Conservation (phyloP, 2,797 vertebrate species). For the Dendrocincla tyrannina region DNA sequence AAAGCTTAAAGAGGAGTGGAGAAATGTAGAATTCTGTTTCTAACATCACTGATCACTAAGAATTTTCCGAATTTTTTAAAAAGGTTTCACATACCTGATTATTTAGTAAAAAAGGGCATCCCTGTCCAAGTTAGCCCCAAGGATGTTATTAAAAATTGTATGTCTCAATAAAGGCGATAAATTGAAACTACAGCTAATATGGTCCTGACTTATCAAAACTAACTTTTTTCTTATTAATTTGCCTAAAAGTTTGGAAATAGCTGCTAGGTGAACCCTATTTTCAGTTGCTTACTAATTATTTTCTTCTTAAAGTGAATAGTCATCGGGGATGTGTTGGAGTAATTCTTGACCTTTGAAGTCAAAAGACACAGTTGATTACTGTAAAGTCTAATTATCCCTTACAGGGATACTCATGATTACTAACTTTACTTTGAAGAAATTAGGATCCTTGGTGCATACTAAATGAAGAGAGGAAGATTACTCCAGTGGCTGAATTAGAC, state of each 20-base stretch:
- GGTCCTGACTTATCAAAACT: neutral
- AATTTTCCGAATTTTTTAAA: neutral
- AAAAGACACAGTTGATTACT: neutral
- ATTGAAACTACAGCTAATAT: neutral
- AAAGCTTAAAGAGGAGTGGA: neutral
- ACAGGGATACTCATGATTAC: neutral
- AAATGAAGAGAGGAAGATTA: neutral
- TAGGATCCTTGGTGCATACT: neutral
- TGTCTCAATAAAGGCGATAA: neutral
- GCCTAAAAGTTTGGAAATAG: neutral
- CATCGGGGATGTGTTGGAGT: neutral
- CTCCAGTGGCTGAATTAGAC: neutral
- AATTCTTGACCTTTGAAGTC: constrained; percentile 25
- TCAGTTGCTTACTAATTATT: neutral
- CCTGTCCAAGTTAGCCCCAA: neutral
- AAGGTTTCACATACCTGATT: neutral
- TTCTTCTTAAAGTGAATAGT: neutral
- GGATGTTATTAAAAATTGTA: neutral
- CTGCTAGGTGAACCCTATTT: neutral
- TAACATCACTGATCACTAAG: neutral
- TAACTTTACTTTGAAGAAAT: constrained; percentile 3
- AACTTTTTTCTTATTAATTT: neutral
- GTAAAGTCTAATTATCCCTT: constrained; percentile 4
- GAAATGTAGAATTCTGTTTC: neutral
- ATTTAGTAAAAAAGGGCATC: neutral